A percentile compares a stretch with the other conserved stretches of the same genome.
Evolutionary conservation across 1,140 invertebrate genomes (phyloP).

Genomic region (Copidosoma floridanum): DNA sequence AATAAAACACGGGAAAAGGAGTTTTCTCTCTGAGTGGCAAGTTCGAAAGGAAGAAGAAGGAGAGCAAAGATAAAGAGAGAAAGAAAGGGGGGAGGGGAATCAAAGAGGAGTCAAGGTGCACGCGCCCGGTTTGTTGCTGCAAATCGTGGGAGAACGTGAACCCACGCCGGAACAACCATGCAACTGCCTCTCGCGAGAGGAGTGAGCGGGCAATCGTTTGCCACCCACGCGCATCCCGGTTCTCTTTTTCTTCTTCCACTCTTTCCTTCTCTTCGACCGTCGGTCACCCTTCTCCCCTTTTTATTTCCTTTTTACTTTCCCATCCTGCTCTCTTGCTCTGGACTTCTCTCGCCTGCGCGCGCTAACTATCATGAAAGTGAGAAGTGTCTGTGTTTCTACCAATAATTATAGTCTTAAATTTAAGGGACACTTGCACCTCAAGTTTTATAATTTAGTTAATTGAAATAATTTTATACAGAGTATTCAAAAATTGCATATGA

Average conservation of each 20-base stretch:
- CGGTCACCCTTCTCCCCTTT: not conserved
- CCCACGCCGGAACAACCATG: slow-evolving; percentile 9
- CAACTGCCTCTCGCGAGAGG: not conserved
- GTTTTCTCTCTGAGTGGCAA: too few relatives aligned
- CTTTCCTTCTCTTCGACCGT: not conserved
- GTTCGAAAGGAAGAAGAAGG: too few relatives aligned
- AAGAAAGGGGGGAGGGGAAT: too few relatives aligned
- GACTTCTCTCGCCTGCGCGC: not conserved
- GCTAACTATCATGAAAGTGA: slow-evolving; percentile 19
- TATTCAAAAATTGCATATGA: too few relatives aligned
- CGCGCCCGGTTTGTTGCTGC: not conserved
- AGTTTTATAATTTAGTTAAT: too few relatives aligned
- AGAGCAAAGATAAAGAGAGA: too few relatives aligned
- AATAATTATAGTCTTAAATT: too few relatives aligned
- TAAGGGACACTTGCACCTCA: too few relatives aligned
- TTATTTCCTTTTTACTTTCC: not conserved
- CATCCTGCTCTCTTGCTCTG: not conserved
- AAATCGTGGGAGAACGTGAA: slow-evolving; percentile 7
- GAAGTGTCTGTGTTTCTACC: too few relatives aligned
- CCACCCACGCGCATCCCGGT: slow-evolving; percentile 2
- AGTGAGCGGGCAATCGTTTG: slow-evolving; percentile 1
- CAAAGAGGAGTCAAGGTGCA: too few relatives aligned
- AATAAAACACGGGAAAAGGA: too few relatives aligned
- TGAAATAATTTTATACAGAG: too few relatives aligned
- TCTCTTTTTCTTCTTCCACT: not conserved